These are phyloP conservation scores for Drosophila meridiana DNA, from an alignment of 2,888 invertebrate genomes.

Conservation along the genomic window DNA sequence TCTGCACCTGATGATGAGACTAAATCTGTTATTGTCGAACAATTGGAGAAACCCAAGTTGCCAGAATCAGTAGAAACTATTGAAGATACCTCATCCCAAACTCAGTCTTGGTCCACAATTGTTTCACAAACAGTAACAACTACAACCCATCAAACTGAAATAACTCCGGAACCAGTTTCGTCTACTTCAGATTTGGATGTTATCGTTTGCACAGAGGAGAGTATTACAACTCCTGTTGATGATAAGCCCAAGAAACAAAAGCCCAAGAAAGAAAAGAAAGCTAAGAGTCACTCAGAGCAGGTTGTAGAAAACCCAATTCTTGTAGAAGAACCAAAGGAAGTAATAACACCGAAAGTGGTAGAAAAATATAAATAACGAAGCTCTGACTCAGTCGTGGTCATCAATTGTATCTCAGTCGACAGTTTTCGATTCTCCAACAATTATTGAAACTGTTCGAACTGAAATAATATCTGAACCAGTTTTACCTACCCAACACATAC, in stretches of 20 bases:
- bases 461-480: conserved; percentile 7
- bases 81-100: conserved; percentile 1
- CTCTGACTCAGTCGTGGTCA: conserved; percentile 48
- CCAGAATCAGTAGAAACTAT: conserved; percentile 7
- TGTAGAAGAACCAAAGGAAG: conserved; percentile 12
- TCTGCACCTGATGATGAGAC: not conserved
- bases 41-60: not conserved
- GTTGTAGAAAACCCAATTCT: not conserved
- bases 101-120: conserved; percentile 58
- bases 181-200: conserved; percentile 10
- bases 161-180: not conserved
- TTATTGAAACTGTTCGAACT: conserved; percentile 11
- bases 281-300: conserved; percentile 2
- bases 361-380: not conserved
- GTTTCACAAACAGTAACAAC: conserved; percentile 33
- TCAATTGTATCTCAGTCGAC: conserved; percentile 52
- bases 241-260: conserved; percentile 45
- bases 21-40: conserved; percentile 10
- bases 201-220: conserved; percentile 23
- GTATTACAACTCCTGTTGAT: not conserved
- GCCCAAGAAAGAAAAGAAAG: conserved; percentile 43
- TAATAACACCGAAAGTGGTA: conserved; percentile 10
- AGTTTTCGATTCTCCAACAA: conserved; percentile 3
- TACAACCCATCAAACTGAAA: conserved; percentile 5
- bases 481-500: not conserved